Percentiles rank a stretch among this genome's conserved stretches.
These are phyloP conservation scores for Apocrypta bakeri DNA, from an alignment of 1,140 invertebrate species.

Conservation along the genomic window DNA sequence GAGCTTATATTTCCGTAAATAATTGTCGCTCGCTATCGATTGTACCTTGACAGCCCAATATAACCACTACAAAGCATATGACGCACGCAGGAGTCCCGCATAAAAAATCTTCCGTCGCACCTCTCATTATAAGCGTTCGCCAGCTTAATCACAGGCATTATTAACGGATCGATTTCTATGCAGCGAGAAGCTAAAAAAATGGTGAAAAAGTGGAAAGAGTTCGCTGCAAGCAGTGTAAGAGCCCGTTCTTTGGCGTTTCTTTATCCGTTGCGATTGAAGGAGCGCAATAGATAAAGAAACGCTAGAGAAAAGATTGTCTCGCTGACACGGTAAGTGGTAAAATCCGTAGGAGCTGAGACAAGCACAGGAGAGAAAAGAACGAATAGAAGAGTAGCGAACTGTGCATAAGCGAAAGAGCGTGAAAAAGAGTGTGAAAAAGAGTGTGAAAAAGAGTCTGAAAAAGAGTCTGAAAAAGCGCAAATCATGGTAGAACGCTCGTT, in stretches of 20 bases:
- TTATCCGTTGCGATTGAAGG: no score
- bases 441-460: background rate
- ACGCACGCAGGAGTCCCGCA: background rate
- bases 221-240: background rate
- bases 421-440: conserved; percentile 21
- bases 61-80: no score
- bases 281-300: background rate
- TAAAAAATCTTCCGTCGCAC: no score
- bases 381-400: background rate
- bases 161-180: background rate
- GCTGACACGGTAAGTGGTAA: conserved; percentile 25
- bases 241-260: no score
- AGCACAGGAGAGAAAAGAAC: background rate
- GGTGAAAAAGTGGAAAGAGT: background rate
- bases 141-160: background rate
- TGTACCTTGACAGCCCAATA: no score
- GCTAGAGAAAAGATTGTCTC: conserved; percentile 21
- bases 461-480: conserved; percentile 11
- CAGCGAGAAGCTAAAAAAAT: background rate
- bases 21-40: background rate
- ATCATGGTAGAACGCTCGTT: conserved; percentile 28
- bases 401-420: background rate
- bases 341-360: background rate
- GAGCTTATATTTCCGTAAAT: background rate
- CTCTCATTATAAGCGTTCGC: background rate